Evolutionary conservation across 2,797 vertebrate species (phyloP).

Genomic region (Enteromius mattozi): DNA sequence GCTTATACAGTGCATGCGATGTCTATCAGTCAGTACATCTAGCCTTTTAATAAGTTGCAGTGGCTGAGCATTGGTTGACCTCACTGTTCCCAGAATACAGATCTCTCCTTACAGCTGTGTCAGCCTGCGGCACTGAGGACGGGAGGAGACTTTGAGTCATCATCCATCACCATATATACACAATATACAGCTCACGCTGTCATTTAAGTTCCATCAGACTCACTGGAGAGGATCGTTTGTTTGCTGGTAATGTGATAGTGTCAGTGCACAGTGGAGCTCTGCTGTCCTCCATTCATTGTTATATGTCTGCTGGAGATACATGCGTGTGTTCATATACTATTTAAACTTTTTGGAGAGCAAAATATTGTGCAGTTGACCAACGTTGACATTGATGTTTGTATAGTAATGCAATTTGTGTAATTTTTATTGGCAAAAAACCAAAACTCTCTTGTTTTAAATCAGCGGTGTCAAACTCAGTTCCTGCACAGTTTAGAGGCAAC

Average conservation of each 20-base stretch:
- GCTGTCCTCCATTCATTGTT: slow-evolving; percentile 17
- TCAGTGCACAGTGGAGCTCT: slow-evolving; percentile 7
- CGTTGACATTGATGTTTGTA: background rate
- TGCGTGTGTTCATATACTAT: background rate
- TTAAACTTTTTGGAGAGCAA: background rate
- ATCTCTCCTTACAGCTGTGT: slow-evolving; percentile 76
- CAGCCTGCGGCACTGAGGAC: slow-evolving; percentile 68
- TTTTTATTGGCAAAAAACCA: background rate
- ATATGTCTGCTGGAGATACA: slow-evolving; percentile 8
- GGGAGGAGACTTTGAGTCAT: slow-evolving; percentile 53
- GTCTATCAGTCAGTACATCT: slow-evolving; percentile 26
- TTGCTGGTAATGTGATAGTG: slow-evolving; percentile 42
- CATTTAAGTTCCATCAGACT: slow-evolving; percentile 42
- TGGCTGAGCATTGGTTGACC: slow-evolving; percentile 64
- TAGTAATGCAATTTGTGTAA: background rate
- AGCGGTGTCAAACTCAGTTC: too few relatives aligned
- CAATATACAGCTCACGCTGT: slow-evolving; percentile 37
- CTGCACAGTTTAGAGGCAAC: background rate
- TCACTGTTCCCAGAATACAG: slow-evolving; percentile 67
- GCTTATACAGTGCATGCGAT: slow-evolving; percentile 5
- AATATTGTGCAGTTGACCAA: background rate
- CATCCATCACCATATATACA: slow-evolving; percentile 44
- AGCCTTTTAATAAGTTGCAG: slow-evolving; percentile 22
- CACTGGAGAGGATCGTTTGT: slow-evolving; percentile 46
- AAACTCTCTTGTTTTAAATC: background rate